Evolutionary conservation across 1,140 invertebrate genomes (phyloP).

Genomic region (Neelides sp.): DNA sequence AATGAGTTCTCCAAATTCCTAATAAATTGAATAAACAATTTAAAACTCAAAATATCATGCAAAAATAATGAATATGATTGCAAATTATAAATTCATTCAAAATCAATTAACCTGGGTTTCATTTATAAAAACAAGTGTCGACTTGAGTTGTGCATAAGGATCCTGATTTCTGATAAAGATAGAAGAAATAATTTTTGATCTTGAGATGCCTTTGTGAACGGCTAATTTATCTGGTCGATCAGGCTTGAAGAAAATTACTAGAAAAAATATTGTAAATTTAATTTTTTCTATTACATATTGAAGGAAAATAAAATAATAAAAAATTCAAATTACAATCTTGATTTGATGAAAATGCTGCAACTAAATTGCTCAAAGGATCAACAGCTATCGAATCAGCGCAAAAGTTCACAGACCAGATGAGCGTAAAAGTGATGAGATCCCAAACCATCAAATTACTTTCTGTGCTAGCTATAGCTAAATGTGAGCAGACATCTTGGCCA

Average conservation of each 20-base stretch:
- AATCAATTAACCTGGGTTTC: constrained; percentile 13
- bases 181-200: constrained; percentile 18
- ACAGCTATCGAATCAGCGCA: constrained; percentile 40
- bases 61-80: not conserved
- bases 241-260: constrained; percentile 20
- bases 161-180: constrained; percentile 25
- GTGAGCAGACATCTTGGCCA: constrained; percentile 48
- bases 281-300: no score
- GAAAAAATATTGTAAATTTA: no score
- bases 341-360: constrained; percentile 50
- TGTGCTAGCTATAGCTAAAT: constrained; percentile 49
- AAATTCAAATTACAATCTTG: constrained; percentile 15
- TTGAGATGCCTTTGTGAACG: constrained; percentile 15
- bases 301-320: not conserved
- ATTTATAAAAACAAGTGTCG: constrained; percentile 14
- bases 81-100: not conserved
- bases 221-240: constrained; percentile 14
- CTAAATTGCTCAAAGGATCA: constrained; percentile 49
- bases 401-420: constrained; percentile 47
- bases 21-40: not conserved
- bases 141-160: constrained; percentile 14
- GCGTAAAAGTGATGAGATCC: constrained; percentile 53
- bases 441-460: constrained; percentile 48
- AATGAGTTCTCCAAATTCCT: constrained; percentile 21
- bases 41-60: not conserved